These are phyloP conservation scores for Doris montereyensis DNA, from an alignment of 2,888 invertebrate genomes.

Conservation along the genomic window DNA sequence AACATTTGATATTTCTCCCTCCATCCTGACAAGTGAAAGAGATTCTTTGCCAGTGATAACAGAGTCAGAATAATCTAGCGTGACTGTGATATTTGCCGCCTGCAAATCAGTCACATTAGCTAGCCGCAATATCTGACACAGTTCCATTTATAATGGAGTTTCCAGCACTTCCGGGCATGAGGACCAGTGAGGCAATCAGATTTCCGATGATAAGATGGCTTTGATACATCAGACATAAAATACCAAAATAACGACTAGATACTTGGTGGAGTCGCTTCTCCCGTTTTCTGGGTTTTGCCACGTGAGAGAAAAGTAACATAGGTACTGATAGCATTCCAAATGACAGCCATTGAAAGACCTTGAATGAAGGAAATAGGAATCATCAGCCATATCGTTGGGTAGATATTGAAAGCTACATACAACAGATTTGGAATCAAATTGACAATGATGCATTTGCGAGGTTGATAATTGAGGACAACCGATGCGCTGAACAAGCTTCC, in stretches of 20 bases:
- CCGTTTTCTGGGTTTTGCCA: slow-evolving; percentile 56
- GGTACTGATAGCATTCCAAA: slow-evolving; percentile 69
- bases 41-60: too few relatives aligned
- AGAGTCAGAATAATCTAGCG: too few relatives aligned
- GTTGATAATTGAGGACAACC: slow-evolving; percentile 63
- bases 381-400: slow-evolving; percentile 62
- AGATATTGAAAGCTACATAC: slow-evolving; percentile 63
- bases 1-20: too few relatives aligned
- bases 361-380: slow-evolving; percentile 60
- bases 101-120: too few relatives aligned
- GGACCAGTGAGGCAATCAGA: slow-evolving; percentile 64
- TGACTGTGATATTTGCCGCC: too few relatives aligned
- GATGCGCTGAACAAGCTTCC: slow-evolving; percentile 67
- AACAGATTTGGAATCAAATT: slow-evolving; percentile 57
- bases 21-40: too few relatives aligned
- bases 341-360: slow-evolving; percentile 62
- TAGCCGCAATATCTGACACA: too few relatives aligned
- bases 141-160: too few relatives aligned
- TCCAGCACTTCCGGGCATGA: slow-evolving; percentile 45
- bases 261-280: slow-evolving; percentile 54
- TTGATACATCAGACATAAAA: slow-evolving; percentile 66
- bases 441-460: slow-evolving; percentile 55
- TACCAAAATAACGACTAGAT: slow-evolving; percentile 66
- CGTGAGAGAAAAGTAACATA: slow-evolving; percentile 66
- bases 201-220: slow-evolving; percentile 64